Evolutionary conservation across 2,797 vertebrate genomes (phyloP), one percentile per base, ranked within the genome.

Genomic region (Threskiornis aethiopicus): DNA sequence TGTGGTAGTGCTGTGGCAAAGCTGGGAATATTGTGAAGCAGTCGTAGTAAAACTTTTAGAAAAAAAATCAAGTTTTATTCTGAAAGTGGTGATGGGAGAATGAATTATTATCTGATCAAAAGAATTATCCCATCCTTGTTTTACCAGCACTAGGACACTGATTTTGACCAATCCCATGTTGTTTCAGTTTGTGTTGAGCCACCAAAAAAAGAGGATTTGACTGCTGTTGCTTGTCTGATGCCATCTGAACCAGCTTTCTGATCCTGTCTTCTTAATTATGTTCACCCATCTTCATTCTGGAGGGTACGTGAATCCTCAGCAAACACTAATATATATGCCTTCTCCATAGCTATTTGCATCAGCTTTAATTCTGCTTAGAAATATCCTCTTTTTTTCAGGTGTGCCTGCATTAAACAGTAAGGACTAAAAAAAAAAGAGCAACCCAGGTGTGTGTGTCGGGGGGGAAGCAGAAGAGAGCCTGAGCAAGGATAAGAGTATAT

Each of bases 391-490:
- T 28, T 28, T 37, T 37, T 41, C 1, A 0, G 8, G 4, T 33
- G 10, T 29, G 1, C 3, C 17, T 77, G 3, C 22, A 24, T 62
- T 24, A 47, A 87, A 55, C 16, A 41, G 3, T 5, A 49, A 57
- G 13, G 35, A n/a, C 8, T 47, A 0, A 61, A 42, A 61, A 42
- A 62, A 71, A 6, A 0, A 35, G 4, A 14, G 19, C 75, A 57
- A n/a, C 4, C 4, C 37, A 28, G 6, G 9, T 7, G 4, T 18
- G 19, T 5, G 25, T 4, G 3, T 11, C 3, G 1, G 2, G 5
- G 7, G 9, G 16, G 25, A 29, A 81, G 13, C 20, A 49, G 31
- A 24, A 72, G 8, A 29, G 4, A 42, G 0, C n/a, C 18, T n/a
- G 42, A 22, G 26, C 37, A 31, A 9, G 1, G 7, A 10, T 1